Evolutionary conservation across 1,140 invertebrate genomes (phyloP).

Genomic region (Ips typographus): DNA sequence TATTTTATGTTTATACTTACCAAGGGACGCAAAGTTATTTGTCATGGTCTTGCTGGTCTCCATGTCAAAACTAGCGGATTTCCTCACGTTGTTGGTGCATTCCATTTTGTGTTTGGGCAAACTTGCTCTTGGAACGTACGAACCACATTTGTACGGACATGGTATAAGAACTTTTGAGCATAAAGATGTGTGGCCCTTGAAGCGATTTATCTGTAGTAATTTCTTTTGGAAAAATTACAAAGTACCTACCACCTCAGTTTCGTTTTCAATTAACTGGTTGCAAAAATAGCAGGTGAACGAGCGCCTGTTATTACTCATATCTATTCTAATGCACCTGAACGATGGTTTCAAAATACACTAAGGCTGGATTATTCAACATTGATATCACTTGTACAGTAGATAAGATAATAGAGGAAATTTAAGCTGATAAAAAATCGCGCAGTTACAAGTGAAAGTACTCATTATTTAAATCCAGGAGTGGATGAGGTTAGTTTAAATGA

Average conservation of each 20-base stretch:
- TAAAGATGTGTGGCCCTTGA: constrained; percentile 63
- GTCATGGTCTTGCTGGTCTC: no score
- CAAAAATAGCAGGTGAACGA: constrained; percentile 38
- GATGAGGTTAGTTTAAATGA: no score
- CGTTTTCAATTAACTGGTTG: constrained; percentile 33
- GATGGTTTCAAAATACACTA: constrained; percentile 10
- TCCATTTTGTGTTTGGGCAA: constrained; percentile 59
- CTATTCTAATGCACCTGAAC: not conserved
- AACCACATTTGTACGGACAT: constrained; percentile 65
- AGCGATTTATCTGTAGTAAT: constrained; percentile 34
- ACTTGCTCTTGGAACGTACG: constrained; percentile 64
- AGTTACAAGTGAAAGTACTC: not conserved
- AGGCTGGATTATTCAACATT: constrained; percentile 5
- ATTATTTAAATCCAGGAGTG: no score
- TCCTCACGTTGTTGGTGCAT: constrained; percentile 53
- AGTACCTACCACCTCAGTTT: constrained; percentile 30
- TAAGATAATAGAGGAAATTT: constrained; percentile 13
- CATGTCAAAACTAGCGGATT: constrained; percentile 11
- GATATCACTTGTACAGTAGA: constrained; percentile 6
- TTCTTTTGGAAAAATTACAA: not conserved
- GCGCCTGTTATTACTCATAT: constrained; percentile 18
- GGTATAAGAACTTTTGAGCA: constrained; percentile 69
- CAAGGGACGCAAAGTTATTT: no score
- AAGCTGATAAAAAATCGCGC: not conserved
- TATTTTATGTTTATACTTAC: no score